Base-by-base conservation (phyloP, 2,797 vertebrate genomes). In the Harpagifer antarcticus region DNA sequence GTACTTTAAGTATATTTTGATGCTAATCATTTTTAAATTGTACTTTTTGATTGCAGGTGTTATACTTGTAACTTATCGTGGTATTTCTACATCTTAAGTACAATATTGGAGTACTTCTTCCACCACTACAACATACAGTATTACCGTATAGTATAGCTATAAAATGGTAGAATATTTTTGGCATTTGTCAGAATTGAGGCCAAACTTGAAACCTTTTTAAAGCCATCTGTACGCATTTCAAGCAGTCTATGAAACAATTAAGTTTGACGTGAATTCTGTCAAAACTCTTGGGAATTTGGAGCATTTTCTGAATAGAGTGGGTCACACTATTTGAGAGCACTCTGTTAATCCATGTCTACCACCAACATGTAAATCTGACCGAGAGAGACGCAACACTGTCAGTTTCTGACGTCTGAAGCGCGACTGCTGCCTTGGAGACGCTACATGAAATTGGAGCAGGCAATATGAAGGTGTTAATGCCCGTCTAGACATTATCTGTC, bases 371-470 rank as follows among this genome's bases (percentile, higher is more conserved):
- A 57, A 13, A 61, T 50, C 6, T 17, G n/a, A 15, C 5, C 43
- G 16, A 76, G 54, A 66, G 19, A 37, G 5, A 37, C n/a, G n/a
- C n/a, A n/a, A n/a, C n/a, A n/a, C n/a, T n/a, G 52, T 33, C 50
- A 13, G 45, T 48, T 58, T 63, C 14, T 47, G 48, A 67, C 23
- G 19, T 44, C 59, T 78, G 42, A 72, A 73, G 45, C 1, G 16
- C 3, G 5, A 80, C 40, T 16, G 54, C 45, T 53, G 15, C 74
- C 56, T 56, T 54, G 19, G 64, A 72, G 68, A 69, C 44, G 44
- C 9, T 57, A 49, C n/a, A 75, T 57, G 58, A 67, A 80, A 72
- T 5, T 69, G 63, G 19, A 82, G 59, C 14, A 77, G 48, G 48
- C 49, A 64, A 69, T 72, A 80, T 27, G 70, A 52, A 15, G 44